Evolutionary conservation across 2,797 vertebrate species (phyloP), one percentile per base, ranked within the genome.

Genomic region (Gambelia wislizenii): DNA sequence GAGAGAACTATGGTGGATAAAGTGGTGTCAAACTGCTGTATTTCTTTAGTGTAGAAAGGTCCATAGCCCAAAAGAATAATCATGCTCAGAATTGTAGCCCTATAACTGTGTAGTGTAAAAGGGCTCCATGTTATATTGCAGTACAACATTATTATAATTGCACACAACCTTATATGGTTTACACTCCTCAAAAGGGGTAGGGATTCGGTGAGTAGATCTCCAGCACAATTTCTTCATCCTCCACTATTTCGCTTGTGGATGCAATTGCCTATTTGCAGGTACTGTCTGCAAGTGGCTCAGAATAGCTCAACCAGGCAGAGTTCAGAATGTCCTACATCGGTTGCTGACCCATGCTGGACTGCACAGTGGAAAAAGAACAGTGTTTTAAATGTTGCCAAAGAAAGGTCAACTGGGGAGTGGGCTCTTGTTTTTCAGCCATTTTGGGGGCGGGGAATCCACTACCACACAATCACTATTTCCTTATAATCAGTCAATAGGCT

Each of bases 301-400:
- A 87, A 87, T 76, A 90, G 85, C 81, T 74, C 54, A 14, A 74
- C 52, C 85, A 52, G 16, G n/a, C 77, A 86, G 85, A 47, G 42
- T 54, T 85, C 67, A 84, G 42, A 90, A 87, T 84, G 89, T 90
- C 64, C n/a, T 78, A 18, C 86, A 90, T 90, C 33, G 79, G 85
- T 81, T 84, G 52, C 47, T 87, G 89, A 18, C 81, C 64, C 49
- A 42, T 52, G 85, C 72, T 80, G 74, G 52, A 87, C 69, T 78
- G 61, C 52, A 18, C 49, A 69, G 72, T 77, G 79, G 81, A 61
- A 87, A 90, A 79, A 85, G 33, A 10, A 76, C 56, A 39, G 79
- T 69, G 30, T n/a, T 27, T n/a, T 12, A 64, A 33, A 36, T 12
- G 44, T 52, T 83, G 89, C 20, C 52, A 74, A 84, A 79, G 75